Conservation (phyloP, 2,797 vertebrate species). For the Chelon labrosus region DNA sequence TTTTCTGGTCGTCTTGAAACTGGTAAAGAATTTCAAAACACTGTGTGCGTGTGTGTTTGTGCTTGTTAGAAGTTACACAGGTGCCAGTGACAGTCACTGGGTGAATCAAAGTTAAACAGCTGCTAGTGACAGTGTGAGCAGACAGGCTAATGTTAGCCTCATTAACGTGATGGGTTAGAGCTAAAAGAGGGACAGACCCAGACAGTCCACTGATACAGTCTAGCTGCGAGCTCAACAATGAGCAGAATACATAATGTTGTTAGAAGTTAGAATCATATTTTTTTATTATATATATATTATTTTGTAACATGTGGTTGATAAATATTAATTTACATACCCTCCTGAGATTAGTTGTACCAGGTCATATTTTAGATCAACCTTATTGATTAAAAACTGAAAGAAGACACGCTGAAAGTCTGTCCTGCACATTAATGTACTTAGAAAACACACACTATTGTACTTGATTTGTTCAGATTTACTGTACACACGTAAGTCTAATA, state of each 20-base stretch:
- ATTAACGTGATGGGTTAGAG: constrained; percentile 40
- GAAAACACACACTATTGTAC: too few species aligned
- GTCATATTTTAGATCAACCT: not conserved
- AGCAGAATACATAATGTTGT: not conserved
- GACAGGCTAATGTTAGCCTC: constrained; percentile 51
- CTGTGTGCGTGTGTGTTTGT: not conserved
- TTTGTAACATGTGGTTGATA: not conserved
- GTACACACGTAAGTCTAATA: not conserved
- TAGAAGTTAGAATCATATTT: too few species aligned
- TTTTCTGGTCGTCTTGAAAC: not conserved
- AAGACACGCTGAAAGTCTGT: not conserved
- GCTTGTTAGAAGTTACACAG: constrained; percentile 6
- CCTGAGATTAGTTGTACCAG: not conserved
- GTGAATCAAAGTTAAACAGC: constrained; percentile 34
- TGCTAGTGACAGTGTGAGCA: constrained; percentile 56
- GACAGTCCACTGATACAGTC: not conserved
- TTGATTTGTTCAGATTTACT: not conserved
- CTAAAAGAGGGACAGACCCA: constrained; percentile 14
- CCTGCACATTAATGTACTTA: not conserved
- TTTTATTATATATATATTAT: not conserved
- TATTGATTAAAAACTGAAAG: not conserved
- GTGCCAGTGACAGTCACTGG: constrained; percentile 41
- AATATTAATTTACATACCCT: not conserved
- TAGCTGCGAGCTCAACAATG: not conserved
- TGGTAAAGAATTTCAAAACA: not conserved